Evolutionary conservation across 2,797 vertebrate species (phyloP).

Genomic region (Propithecus deckenii): DNA sequence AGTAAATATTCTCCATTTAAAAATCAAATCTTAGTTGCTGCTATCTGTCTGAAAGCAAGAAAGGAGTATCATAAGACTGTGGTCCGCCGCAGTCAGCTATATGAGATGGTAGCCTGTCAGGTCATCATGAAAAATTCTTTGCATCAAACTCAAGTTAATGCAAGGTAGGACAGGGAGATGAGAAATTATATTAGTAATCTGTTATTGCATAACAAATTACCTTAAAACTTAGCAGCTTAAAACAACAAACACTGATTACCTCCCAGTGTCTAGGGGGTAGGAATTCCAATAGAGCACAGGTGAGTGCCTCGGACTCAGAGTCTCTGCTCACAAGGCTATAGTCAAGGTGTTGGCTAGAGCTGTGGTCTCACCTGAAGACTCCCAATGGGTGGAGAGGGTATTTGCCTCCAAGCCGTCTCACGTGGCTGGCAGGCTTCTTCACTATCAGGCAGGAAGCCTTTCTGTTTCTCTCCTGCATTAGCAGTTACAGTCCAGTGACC

Average conservation of each 20-base stretch:
- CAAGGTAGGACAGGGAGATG: neutral
- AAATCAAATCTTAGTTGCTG: neutral
- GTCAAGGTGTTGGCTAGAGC: neutral
- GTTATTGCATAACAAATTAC: neutral
- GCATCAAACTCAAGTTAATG: neutral
- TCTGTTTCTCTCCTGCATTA: neutral
- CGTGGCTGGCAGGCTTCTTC: neutral
- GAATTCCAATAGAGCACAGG: neutral
- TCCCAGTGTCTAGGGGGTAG: neutral
- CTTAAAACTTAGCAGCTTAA: neutral
- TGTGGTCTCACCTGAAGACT: neutral
- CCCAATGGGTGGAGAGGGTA: neutral
- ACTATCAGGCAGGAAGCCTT: neutral
- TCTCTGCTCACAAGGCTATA: neutral
- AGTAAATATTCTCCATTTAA: neutral
- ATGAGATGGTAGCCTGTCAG: neutral
- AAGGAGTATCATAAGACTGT: neutral
- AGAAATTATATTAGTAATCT: neutral
- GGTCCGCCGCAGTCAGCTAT: neutral
- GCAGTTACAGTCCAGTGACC: neutral
- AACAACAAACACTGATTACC: neutral
- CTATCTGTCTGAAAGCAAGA: neutral
- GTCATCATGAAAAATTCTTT: neutral
- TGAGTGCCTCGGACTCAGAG: neutral
- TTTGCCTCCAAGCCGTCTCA: neutral